These are phyloP conservation scores for Lagocephalus sceleratus DNA, from an alignment of 2,797 vertebrate species.

Conservation along the genomic window DNA sequence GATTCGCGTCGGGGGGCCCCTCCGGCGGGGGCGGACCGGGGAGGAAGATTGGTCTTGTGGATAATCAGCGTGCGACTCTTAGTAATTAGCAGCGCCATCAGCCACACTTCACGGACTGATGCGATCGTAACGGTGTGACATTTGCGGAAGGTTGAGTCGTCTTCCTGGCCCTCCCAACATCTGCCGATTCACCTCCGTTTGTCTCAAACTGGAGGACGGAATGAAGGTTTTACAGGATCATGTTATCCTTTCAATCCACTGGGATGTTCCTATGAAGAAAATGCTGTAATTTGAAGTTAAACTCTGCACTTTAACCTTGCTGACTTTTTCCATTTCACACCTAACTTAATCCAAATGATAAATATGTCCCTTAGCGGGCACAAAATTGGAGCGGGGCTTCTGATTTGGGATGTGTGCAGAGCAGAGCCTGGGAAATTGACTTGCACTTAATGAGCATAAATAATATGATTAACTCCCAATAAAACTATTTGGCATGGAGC, in stretches of 20 bases:
- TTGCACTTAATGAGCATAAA: constrained; percentile 65
- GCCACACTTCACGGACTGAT: constrained; percentile 1
- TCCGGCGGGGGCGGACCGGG: neutral
- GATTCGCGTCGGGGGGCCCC: neutral
- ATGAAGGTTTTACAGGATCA: neutral
- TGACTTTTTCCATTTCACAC: constrained; percentile 34
- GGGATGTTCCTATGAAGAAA: neutral
- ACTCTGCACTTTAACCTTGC: constrained; percentile 18
- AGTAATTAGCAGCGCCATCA: constrained; percentile 17
- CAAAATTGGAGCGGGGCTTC: constrained; percentile 13
- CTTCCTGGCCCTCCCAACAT: neutral
- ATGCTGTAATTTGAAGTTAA: neutral
- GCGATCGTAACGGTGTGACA: too few relatives aligned
- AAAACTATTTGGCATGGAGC: constrained; percentile 62
- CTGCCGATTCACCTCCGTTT: constrained; percentile 1
- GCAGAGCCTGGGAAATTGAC: constrained; percentile 39
- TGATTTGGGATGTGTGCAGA: constrained; percentile 32
- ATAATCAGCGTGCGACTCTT: constrained; percentile 5
- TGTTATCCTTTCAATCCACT: neutral
- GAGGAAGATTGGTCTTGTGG: constrained; percentile 8
- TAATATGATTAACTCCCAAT: constrained; percentile 66
- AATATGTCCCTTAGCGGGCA: constrained; percentile 18
- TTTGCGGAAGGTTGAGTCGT: too few relatives aligned
- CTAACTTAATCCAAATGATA: constrained; percentile 25
- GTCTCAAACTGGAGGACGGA: neutral